Evolutionary conservation across 2,113 vertebrate genomes (phyloP).

Genomic region (Manacus vitellinus): DNA sequence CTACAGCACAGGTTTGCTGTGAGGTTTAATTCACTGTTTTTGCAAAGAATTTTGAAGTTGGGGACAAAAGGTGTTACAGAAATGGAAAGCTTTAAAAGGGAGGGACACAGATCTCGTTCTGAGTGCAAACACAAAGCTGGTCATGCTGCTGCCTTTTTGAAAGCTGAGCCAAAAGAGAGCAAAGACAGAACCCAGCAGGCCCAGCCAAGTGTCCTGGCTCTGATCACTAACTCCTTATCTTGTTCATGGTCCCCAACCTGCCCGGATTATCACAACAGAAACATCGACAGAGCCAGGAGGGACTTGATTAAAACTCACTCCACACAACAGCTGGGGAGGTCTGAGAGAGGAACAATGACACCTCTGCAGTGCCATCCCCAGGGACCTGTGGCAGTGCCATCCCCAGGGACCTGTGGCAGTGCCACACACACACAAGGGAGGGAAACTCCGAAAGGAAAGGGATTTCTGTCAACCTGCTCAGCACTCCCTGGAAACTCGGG

Average conservation of each 20-base stretch:
- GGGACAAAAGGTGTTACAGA: not conserved
- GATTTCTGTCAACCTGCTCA: not conserved
- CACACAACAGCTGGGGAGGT: not conserved
- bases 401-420: not conserved
- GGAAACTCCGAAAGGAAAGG: not conserved
- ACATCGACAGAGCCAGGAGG: not conserved
- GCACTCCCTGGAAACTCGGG: not conserved
- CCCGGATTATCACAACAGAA: not conserved
- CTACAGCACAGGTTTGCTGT: not conserved
- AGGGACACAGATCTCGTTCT: not conserved
- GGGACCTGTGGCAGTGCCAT: not conserved
- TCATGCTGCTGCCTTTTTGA: not conserved
- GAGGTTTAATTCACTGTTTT: not conserved
- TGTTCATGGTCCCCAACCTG: not conserved
- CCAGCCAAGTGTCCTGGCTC: not conserved
- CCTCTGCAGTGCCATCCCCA: not conserved
- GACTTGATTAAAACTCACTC: not conserved
- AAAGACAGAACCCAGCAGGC: not conserved
- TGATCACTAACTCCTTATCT: not conserved
- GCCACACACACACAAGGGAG: not conserved
- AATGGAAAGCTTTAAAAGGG: not conserved
- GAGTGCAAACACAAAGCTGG: not conserved
- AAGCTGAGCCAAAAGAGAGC: not conserved
- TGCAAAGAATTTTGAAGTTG: not conserved
- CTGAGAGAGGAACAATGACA: not conserved